These are phyloP conservation scores for Trachymyrmex cornetzi DNA, from an alignment of 1,140 invertebrate genomes.

Conservation along the genomic window DNA sequence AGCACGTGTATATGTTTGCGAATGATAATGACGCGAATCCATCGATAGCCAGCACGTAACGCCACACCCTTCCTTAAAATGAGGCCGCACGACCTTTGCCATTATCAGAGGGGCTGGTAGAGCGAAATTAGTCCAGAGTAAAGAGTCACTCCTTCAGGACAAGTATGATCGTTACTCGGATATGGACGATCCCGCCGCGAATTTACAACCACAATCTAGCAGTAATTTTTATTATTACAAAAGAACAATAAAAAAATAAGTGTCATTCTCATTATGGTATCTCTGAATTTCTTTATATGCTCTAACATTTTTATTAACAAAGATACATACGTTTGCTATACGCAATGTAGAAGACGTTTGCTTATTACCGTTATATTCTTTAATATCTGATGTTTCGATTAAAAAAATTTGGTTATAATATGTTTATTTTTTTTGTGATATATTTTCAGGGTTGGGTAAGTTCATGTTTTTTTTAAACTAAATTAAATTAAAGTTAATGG, in stretches of 20 bases:
- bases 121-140: slow-evolving; percentile 12
- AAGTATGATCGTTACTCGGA: slow-evolving; percentile 11
- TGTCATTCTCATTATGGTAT: no score
- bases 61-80: slow-evolving; percentile 64
- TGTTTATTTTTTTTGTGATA: no score
- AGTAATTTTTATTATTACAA: not conserved
- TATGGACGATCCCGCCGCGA: not conserved
- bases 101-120: slow-evolving; percentile 16
- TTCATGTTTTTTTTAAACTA: no score
- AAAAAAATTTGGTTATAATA: no score
- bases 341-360: no score
- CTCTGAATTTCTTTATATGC: no score
- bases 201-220: not conserved
- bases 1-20: slow-evolving; percentile 61
- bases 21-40: slow-evolving; percentile 62
- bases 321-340: no score
- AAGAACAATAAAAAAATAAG: not conserved
- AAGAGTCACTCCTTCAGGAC: not conserved
- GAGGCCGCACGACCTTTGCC: slow-evolving; percentile 27
- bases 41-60: slow-evolving; percentile 60
- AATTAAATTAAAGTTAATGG: no score
- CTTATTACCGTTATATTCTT: no score
- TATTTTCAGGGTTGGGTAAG: no score
- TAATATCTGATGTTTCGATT: no score
- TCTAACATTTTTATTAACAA: no score